Base-by-base conservation (phyloP, 2,113 vertebrate species). In the Chaetorhynchus papuensis region DNA sequence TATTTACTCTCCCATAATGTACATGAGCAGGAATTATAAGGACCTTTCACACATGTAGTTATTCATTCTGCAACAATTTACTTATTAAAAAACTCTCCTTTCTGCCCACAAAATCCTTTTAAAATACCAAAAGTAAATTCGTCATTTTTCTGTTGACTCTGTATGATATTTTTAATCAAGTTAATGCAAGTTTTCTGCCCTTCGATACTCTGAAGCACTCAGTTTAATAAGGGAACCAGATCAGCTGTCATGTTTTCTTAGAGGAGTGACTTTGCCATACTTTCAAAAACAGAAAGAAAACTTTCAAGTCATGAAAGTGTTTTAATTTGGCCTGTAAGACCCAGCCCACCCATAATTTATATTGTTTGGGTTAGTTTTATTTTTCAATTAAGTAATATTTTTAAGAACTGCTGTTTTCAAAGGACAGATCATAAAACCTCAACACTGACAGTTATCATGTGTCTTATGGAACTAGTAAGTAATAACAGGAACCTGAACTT, bases 121-220 rank as follows among this genome's bases (percentile, higher is more conserved):
- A 86, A 79, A 91, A 59, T 64, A 56, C 14, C 23, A 71, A 39
- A 14, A 66, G 31, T 66, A 77, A 26, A 86, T 88, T 85, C 0
- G 7, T 93, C 11, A 52, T 93, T 96, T 91, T 86, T 54, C 56
- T 86, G 56, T 89, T 76, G 79, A 71, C 47, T 78, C 41, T 30
- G 12, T 79, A 56, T 28, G 41, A 52, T 52, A 52, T 75, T 83
- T 96, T 92, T 94, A 96, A 89, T 94, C 83, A 94, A 81, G 90
- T 93, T 87, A 96, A 96, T 93, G 85, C 8, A 92, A 90, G 68
- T 87, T 89, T 96, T 88, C 68, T 95, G 76, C 75, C 83, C 83
- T 90, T 81, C 53, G 41, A 81, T 83, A 71, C 44, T 71, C 37
- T 30, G 31, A 89, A 79, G 49, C 68, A 94, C 68, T 93, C 79